Evolutionary conservation across 2,113 vertebrate species (phyloP), one percentile per base, ranked within the genome.

Genomic region (Sarotherodon lohbergeri): DNA sequence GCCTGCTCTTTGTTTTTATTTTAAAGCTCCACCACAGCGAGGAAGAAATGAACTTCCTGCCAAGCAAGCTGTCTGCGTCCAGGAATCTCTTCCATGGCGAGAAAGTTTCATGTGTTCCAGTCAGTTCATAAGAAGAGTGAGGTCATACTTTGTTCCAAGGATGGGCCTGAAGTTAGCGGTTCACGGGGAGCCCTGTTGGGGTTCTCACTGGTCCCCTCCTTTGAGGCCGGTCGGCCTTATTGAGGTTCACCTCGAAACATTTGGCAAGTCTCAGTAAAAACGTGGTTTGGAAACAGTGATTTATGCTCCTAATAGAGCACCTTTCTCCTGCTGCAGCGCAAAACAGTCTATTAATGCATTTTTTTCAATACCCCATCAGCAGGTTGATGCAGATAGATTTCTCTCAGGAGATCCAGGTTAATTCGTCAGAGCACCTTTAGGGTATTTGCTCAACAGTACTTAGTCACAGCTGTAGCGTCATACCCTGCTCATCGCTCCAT

Each of bases 1-100:
- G 8, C 39, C 80, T 7, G 27, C 39, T 90, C 80, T 81, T 92
- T 90, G 91, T 96, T 91, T 91, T 88, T 41, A 81, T 80, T 94
- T 87, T 82, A 68, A 89, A 83, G 85, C 68, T 85, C 92, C 66
- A 76, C 13, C 29, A 88, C 88, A 82, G 82, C 83, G 29, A 68
- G 59, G 59, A 85, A 88, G 71, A 92, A 93, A 91, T 84, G 24
- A 32, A 84, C 50, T 81, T 93, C 91, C 92, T 86, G 88, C 82
- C 56, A 39, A 84, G 84, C 4, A 36, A 91, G 88, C 76, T 89
- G 84, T 92, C 92, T 90, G 88, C 55, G 39, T 91, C 52, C 86
- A 89, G 87, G 89, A 90, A 86, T 83, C 79, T 84, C 80, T 68
- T 91, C 87, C 79, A 50, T 46, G 9, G 2, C 8, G 12, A 84